These are phyloP conservation scores for Limnephilus auricula DNA, from an alignment of 2,888 invertebrate genomes.

Conservation along the genomic window DNA sequence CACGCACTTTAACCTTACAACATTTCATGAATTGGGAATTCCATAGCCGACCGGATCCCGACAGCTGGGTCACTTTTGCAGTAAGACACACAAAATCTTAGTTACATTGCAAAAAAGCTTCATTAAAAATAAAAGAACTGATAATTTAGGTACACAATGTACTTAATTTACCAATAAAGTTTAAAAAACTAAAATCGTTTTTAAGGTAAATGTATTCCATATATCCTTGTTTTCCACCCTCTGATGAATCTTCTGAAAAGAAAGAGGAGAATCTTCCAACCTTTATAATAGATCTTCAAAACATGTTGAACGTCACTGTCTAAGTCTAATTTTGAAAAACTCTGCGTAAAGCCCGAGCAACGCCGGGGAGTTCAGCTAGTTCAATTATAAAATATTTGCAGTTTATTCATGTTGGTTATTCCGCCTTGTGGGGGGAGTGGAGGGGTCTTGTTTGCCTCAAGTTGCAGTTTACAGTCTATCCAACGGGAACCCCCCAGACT, in stretches of 20 bases:
- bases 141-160: too few relatives aligned
- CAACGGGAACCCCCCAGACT: constrained; percentile 1
- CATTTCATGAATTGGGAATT: background rate
- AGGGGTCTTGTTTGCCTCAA: constrained; percentile 6
- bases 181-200: background rate
- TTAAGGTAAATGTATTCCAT: background rate
- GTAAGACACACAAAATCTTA: too few relatives aligned
- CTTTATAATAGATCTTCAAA: background rate
- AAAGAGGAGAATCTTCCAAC: background rate
- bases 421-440: background rate
- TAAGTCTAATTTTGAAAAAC: too few relatives aligned
- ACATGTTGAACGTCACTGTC: too few relatives aligned
- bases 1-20: background rate
- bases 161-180: too few relatives aligned
- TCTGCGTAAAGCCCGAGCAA: too few relatives aligned
- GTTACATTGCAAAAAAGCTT: too few relatives aligned
- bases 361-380: too few relatives aligned
- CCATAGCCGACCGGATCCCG: background rate
- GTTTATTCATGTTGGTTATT: background rate
- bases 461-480: background rate
- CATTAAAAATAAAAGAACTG: too few relatives aligned
- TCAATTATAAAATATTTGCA: background rate
- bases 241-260: too few relatives aligned
- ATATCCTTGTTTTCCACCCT: background rate
- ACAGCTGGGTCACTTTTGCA: background rate